Base-by-base conservation (phyloP, 2,113 vertebrate genomes). In the Pseudorhombus dupliciocellatus region DNA sequence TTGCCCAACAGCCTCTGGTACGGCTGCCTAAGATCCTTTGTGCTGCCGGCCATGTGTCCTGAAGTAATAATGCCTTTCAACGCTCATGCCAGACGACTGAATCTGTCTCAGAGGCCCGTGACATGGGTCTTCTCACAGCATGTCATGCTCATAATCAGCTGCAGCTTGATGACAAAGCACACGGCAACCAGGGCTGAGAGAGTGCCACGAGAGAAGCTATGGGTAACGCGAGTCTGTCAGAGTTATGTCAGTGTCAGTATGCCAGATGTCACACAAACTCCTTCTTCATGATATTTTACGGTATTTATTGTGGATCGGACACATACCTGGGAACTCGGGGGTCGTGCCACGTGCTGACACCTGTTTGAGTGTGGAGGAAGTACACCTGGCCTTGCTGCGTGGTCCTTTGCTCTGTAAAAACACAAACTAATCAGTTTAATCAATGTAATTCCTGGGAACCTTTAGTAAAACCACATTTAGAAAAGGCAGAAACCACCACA, bases 341-440 rank as follows among this genome's bases (percentile, higher is more conserved):
- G 84, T 98, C 97, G 0, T 98, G 97, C 97, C 97, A 98, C 0
- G 97, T 98, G 93, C 97, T 98, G 85, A 98, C 97, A 26, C 97
- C 97, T 42, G 97, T 98, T 88, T 98, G 97, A 70, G 97, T 98
- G 70, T 98, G 97, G 42, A 98, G 94, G 76, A 98, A 98, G 92
- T 98, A 98, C 40, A 98, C 96, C 70, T 98, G 97, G 66, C 96
- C 97, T 86, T 98, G 97, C 77, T 98, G 97, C 1, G 97, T 98
- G 12, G 97, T 98, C 83, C 97, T 95, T 93, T 98, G 97, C 75
- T 98, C 97, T 98, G 94, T 88, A 65, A 25, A 1, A 70, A 54
- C 30, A 86, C 2, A 63, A 8, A 5, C 25, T 54, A 30, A 60
- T 0, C 0, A 5, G 30, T 16, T 52, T 46, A 54, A n/a, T 56